Evolutionary conservation across 2,797 vertebrate species (phyloP).

Genomic region (Aselliscus stoliczkanus): DNA sequence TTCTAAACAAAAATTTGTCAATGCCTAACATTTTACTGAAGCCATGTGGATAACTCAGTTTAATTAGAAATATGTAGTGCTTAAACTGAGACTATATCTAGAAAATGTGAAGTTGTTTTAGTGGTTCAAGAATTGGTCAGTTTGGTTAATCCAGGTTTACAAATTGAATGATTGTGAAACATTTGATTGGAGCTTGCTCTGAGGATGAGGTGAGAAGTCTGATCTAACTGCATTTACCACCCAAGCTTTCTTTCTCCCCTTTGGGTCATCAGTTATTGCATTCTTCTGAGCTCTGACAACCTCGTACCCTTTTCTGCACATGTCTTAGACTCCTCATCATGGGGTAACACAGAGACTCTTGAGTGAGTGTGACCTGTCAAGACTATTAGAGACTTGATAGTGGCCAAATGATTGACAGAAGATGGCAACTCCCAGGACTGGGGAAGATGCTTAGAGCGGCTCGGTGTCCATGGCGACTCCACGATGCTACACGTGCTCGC

Average conservation of each 20-base stretch:
- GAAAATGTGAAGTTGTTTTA: not conserved
- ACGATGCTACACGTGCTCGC: slow-evolving; percentile 17
- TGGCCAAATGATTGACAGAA: not conserved
- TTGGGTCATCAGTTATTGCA: not conserved
- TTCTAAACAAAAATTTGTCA: not conserved
- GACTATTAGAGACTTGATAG: not conserved
- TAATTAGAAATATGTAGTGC: not conserved
- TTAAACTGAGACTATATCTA: not conserved
- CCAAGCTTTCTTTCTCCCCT: not conserved
- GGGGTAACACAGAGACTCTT: not conserved
- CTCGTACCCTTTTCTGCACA: not conserved
- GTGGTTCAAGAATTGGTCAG: not conserved
- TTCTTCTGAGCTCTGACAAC: not conserved
- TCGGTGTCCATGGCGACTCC: not conserved
- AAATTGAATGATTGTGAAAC: not conserved
- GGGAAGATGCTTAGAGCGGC: not conserved
- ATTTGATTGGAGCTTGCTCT: not conserved
- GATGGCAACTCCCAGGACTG: not conserved
- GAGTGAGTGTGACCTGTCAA: not conserved
- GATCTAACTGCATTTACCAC: not conserved
- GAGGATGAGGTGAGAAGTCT: not conserved
- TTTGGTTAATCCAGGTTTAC: not conserved
- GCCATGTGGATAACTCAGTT: not conserved
- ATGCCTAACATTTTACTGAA: not conserved
- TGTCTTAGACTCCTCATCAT: not conserved